Conservation (phyloP, 2,113 vertebrate species). For the Craseonycteris thonglongyai region DNA sequence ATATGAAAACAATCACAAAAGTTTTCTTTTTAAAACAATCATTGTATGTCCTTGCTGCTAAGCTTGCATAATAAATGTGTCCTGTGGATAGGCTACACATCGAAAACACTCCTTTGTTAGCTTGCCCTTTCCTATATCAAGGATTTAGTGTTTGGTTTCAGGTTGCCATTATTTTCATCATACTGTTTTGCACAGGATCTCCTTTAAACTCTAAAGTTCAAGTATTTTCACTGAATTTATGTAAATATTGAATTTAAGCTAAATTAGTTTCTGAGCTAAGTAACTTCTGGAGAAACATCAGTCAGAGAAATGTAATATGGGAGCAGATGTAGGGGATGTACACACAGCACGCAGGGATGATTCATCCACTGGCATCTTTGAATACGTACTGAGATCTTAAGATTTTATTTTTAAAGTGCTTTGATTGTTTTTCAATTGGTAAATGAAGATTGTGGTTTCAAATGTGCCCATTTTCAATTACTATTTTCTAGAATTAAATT, state of each 20-base stretch:
- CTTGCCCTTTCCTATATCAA: background rate
- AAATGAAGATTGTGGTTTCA: constrained; percentile 12
- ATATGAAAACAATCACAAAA: background rate
- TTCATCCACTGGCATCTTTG: background rate
- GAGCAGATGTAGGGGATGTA: background rate
- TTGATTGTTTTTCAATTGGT: background rate
- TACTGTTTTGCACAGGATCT: background rate
- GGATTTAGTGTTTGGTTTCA: background rate
- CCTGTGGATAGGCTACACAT: background rate
- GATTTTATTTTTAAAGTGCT: background rate
- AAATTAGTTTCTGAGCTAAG: constrained; percentile 10
- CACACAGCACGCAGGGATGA: background rate
- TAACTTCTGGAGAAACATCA: background rate
- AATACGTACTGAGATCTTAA: background rate
- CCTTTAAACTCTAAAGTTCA: constrained; percentile 34
- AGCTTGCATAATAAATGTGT: background rate
- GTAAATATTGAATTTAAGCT: background rate
- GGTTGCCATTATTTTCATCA: background rate
- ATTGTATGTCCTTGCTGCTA: background rate
- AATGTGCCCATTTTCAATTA: background rate
- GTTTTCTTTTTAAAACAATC: background rate
- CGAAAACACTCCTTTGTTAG: background rate
- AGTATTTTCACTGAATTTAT: background rate
- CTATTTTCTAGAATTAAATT: background rate
- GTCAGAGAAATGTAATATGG: background rate